Percentiles rank a stretch among this genome's conserved stretches.
Evolutionary conservation across 2,113 vertebrate genomes (phyloP).

Genomic region (Chaetura pelagica): DNA sequence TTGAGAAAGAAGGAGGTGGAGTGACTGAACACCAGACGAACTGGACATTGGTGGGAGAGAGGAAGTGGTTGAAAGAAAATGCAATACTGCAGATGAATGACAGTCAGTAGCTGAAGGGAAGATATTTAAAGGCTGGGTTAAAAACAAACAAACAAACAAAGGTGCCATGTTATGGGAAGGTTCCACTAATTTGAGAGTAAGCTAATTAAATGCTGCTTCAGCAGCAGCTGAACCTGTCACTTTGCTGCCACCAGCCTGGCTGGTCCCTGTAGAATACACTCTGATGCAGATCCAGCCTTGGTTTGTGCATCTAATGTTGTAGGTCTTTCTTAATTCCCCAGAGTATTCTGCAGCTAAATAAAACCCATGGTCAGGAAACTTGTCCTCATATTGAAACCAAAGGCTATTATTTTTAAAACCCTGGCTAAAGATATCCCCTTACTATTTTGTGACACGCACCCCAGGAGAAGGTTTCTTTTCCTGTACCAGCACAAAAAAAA

Average conservation of each 20-base stretch:
- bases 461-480: constrained; percentile 24
- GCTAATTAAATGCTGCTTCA: neutral
- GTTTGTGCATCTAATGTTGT: neutral
- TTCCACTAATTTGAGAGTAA: neutral
- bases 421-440: constrained; percentile 14
- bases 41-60: neutral
- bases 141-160: neutral
- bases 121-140: neutral
- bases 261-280: neutral
- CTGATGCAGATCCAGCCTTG: neutral
- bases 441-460: neutral
- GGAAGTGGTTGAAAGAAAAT: neutral
- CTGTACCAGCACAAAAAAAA: neutral
- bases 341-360: constrained; percentile 51
- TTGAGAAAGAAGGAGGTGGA: neutral
- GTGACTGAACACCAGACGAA: neutral
- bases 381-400: constrained; percentile 39
- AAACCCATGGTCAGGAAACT: constrained; percentile 25
- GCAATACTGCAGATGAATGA: neutral
- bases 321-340: constrained; percentile 18
- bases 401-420: constrained; percentile 38
- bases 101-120: neutral
- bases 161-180: neutral
- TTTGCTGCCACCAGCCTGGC: neutral
- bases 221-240: neutral